A percentile compares a stretch with the other conserved stretches of the same genome.
phyloP scores from a whole-genome alignment of 2,797 vertebrate species.

The Lerista edwardsae region DNA sequence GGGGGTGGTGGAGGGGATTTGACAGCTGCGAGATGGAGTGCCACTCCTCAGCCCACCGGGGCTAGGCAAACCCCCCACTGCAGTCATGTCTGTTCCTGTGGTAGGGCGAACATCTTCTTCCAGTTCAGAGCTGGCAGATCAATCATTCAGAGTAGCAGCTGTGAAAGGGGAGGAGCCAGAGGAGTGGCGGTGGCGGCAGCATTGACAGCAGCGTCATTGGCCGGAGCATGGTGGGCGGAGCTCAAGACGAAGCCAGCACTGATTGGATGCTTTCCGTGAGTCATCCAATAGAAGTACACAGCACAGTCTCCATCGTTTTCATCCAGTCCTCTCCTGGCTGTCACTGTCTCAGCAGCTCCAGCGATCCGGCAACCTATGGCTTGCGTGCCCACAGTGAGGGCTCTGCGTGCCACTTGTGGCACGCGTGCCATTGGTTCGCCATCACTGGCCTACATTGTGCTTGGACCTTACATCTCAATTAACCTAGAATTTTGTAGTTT shows the following conservation, averaged over 20 bases:
- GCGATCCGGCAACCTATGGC: too few relatives aligned
- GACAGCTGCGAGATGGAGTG: not conserved
- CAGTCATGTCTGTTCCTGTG: conserved; percentile 3
- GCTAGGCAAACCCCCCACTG: not conserved
- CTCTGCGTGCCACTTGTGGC: too few relatives aligned
- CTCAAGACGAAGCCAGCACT: too few relatives aligned
- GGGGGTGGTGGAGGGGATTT: not conserved
- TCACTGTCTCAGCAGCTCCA: too few relatives aligned
- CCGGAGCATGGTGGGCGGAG: too few relatives aligned
- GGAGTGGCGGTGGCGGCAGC: not conserved
- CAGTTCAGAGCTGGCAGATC: conserved; percentile 47
- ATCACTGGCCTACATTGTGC: too few relatives aligned
- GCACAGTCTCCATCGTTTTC: too few relatives aligned
- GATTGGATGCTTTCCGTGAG: too few relatives aligned
- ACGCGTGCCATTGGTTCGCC: too few relatives aligned
- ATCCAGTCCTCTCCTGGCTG: too few relatives aligned
- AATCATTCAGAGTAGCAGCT: conserved; percentile 22
- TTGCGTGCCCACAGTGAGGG: too few relatives aligned
- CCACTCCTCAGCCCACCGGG: conserved; percentile 6
- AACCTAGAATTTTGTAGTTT: conserved; percentile 37
- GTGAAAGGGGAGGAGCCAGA: conserved; percentile 8
- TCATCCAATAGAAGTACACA: too few relatives aligned
- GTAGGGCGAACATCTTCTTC: conserved; percentile 4
- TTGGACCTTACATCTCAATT: conserved; percentile 52
- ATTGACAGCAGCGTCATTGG: not conserved